phyloP scores from a whole-genome alignment of 1,140 invertebrate species.

The Ganaspis sp. region DNA sequence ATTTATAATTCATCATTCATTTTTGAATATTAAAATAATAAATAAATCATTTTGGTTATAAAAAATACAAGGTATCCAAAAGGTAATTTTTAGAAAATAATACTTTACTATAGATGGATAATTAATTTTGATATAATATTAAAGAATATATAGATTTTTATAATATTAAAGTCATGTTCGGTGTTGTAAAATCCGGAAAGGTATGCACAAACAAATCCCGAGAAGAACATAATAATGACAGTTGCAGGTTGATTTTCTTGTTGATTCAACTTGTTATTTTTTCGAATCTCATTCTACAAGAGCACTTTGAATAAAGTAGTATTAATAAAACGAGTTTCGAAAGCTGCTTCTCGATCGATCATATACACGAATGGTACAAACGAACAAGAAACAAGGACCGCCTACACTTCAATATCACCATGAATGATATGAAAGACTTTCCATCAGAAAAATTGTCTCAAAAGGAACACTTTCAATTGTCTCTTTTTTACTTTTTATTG shows the following conservation, averaged over 20 bases:
- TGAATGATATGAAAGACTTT: neutral
- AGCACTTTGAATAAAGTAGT: neutral
- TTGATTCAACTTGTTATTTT: neutral
- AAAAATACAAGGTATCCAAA: no score
- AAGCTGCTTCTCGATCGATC: neutral
- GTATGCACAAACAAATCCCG: no score
- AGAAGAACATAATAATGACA: no score
- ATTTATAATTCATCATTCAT: no score
- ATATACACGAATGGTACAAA: neutral
- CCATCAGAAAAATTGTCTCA: neutral
- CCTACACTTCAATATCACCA: conserved; percentile 12
- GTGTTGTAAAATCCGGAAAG: no score
- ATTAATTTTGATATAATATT: no score
- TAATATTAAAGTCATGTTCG: no score
- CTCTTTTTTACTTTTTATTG: neutral
- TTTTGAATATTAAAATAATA: no score
- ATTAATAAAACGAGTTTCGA: conserved; percentile 23
- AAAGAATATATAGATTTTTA: no score
- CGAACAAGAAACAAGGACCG: conserved; percentile 2
- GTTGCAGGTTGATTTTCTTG: neutral
- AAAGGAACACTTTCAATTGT: neutral
- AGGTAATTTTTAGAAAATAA: no score
- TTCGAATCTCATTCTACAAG: neutral
- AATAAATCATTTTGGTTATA: no score
- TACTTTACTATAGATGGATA: no score